Evolutionary conservation across 30 jellyfish, hydroid and myxozoan genomes (phyloP), one percentile per base, ranked within the genome.

Genomic region (Mastigias papua): DNA sequence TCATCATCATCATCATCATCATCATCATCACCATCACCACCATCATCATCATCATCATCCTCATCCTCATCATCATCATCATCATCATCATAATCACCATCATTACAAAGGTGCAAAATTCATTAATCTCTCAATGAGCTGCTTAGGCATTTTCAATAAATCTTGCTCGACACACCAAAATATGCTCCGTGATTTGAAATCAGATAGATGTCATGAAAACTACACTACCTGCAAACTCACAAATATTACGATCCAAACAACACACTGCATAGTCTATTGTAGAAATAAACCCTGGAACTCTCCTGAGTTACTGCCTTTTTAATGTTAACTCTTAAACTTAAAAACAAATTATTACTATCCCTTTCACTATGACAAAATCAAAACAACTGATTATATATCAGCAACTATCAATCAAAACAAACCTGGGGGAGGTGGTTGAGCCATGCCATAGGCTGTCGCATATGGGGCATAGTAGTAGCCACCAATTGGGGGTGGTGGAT

Each of bases 401-500:
- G n/a, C n/a, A n/a, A n/a, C n/a, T 21, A 32, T 21, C 21, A 26
- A 75, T 1, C 23, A 20, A 17, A 34, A 20, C 87, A 48, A 46
- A 69, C 96, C 96, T 75, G 60, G 90, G 10, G 80, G 87, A 29
- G 97, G 96, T 9, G 96, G 89, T 13, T 88, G 94, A 19, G 82
- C 87, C 8, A 63, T 78, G 23, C 97, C 96, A 87, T 90, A 81
- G 16, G 93, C 87, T 5, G 94, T 30, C 46, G 85, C 8, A 81
- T 90, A 80, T 1, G 97, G 97, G 20, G 92, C 91, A 63, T 89
- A 89, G 35, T 79, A 80, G 74, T 80, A 89, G 17, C 97, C 97
- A 35, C 97, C 97, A 1, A 80, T 87, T 49, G 97, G 97, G 27
- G 91, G 97, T 29, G 97, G 93, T 73, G 97, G 93, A 50, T 90